Conservation (phyloP, 2,797 vertebrate species). For the Gobionotothen gibberifrons region DNA sequence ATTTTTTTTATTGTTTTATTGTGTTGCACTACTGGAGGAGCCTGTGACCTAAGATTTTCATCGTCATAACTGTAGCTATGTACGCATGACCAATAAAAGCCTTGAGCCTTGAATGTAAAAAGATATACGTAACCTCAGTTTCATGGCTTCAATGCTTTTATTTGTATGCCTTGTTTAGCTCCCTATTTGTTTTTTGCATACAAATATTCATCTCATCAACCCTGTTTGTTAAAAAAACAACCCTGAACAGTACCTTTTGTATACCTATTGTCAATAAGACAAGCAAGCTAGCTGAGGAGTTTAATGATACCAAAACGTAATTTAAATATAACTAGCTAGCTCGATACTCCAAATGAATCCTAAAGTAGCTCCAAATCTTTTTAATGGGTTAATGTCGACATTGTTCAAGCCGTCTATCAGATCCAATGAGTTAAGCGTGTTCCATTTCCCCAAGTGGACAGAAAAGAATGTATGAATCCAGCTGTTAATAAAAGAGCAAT, state of each 20-base stretch:
- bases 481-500: not conserved
- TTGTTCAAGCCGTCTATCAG: too few relatives aligned
- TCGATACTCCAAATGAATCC: not conserved
- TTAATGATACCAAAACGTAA: not conserved
- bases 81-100: too few relatives aligned
- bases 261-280: too few relatives aligned
- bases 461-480: not conserved
- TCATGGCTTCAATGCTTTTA: not conserved
- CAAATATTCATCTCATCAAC: not conserved
- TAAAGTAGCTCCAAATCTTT: not conserved
- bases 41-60: too few relatives aligned
- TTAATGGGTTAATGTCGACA: too few relatives aligned
- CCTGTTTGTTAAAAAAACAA: not conserved
- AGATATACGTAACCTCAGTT: too few relatives aligned
- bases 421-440: not conserved
- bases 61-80: too few relatives aligned
- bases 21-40: too few relatives aligned
- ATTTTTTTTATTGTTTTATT: too few relatives aligned
- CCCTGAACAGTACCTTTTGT: too few relatives aligned
- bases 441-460: not conserved
- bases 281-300: not conserved
- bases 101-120: not conserved
- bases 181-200: not conserved
- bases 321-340: not conserved
- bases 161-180: not conserved